Conservation (phyloP, 2,113 vertebrate species). For the Passer montanus region DNA sequence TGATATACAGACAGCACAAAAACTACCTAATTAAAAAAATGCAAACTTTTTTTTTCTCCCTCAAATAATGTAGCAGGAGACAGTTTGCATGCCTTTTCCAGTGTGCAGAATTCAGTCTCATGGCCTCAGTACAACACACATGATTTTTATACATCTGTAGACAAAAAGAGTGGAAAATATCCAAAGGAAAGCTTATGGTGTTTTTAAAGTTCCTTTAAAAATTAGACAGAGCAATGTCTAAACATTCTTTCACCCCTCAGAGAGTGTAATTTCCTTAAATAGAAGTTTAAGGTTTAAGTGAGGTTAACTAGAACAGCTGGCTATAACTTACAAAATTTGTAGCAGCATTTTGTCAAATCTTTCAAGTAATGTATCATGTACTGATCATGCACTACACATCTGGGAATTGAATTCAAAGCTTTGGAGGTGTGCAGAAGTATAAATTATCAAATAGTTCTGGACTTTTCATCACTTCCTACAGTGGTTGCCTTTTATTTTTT, state of each 20-base stretch:
- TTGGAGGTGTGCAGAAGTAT: background rate
- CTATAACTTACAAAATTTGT: background rate
- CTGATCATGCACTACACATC: background rate
- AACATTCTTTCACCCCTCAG: background rate
- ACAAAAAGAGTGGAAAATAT: background rate
- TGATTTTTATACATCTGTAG: background rate
- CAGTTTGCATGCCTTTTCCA: background rate
- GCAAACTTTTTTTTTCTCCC: background rate
- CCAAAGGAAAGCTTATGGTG: background rate
- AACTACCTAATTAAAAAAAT: background rate
- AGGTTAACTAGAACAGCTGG: background rate
- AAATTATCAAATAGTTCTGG: constrained; percentile 29
- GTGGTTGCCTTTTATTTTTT: background rate
- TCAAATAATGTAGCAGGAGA: background rate
- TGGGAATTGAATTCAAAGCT: constrained; percentile 31
- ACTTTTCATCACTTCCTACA: constrained; percentile 46
- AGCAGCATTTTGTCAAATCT: background rate
- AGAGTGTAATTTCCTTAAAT: background rate
- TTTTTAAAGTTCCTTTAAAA: background rate
- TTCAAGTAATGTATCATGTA: background rate
- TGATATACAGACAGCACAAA: background rate
- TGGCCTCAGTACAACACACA: background rate
- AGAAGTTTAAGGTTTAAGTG: background rate
- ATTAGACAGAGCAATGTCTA: background rate
- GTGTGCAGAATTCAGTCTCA: background rate